Base-by-base conservation (phyloP, 2,113 vertebrate genomes). In the Saguinus imperator region DNA sequence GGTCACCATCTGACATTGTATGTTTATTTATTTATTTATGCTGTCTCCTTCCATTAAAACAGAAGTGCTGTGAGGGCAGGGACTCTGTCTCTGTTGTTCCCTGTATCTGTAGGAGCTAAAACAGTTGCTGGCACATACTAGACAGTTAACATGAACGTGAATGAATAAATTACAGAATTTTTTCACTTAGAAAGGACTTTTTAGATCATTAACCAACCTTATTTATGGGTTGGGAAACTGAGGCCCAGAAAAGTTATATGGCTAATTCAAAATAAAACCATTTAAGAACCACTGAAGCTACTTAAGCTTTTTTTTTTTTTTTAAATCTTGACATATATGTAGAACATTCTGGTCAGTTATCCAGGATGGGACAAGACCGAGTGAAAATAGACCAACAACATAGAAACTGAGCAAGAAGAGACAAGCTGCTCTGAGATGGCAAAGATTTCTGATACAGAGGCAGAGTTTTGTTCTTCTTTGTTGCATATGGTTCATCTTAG, bases 191-290 rank as follows among this genome's bases (percentile, higher is more conserved):
- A 58, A 70, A 23, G 5, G 8, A 81, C 37, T 75, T 86, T 96
- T 86, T 58, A 88, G 89, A 76, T 58, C 29, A 80, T 73, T 18
- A 13, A 37, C 25, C 84, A 87, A 70, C 45, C 52, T 25, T 68
- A 55, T 82, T 45, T 88, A 91, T 37, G 81, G 8, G 58, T 77
- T 96, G 32, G 35, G 50, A 87, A 95, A 94, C 45, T 61, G 83
- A 91, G 72, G 11, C 20, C 20, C 29, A 58, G 66, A 77, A 92
- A 81, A 52, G 14, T 79, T 50, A 13, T 45, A 6, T 70, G 58
- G 29, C 50, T 94, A 85, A 40, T 75, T 92, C 4, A 20, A 35
- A 86, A 55, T 80, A 55, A 85, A 94, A 91, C 4, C 2, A 64
- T 92, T 96, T 87, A 76, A 57, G 58, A 83, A 64, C 32, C 20